Percentiles rank a stretch among this genome's conserved stretches.
phyloP scores from a whole-genome alignment of 1,140 invertebrate genomes.

The Bombus balteatus region DNA sequence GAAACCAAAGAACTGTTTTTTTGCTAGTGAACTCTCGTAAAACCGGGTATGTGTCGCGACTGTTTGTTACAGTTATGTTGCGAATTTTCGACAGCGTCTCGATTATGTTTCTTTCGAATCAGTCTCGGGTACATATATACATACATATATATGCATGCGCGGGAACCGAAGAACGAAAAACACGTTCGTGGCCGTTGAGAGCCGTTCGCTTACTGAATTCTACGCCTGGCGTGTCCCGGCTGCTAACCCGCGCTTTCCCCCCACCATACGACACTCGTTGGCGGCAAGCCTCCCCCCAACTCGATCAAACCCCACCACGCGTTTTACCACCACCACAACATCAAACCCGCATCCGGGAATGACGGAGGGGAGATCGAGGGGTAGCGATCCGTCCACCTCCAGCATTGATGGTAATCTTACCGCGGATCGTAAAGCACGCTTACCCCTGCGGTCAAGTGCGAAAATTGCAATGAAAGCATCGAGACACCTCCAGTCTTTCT shows the following conservation, averaged over 20 bases:
- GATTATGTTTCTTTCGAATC: constrained; percentile 63
- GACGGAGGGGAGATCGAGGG: constrained; percentile 43
- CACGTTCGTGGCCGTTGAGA: constrained; percentile 72
- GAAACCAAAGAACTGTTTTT: constrained; percentile 31
- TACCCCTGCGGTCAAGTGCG: constrained; percentile 72
- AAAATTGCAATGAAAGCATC: constrained; percentile 73
- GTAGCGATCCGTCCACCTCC: constrained; percentile 26
- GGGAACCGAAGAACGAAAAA: constrained; percentile 71
- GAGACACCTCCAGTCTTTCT: constrained; percentile 45
- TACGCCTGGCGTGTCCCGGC: constrained; percentile 73
- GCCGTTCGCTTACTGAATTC: constrained; percentile 81
- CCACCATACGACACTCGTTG: constrained; percentile 65
- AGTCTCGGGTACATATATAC: constrained; percentile 62
- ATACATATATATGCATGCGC: constrained; percentile 64
- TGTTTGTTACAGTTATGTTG: constrained; percentile 44
- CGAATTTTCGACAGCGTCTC: constrained; percentile 64
- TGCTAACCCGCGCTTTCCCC: constrained; percentile 81
- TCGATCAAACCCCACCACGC: constrained; percentile 17
- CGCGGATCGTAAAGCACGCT: constrained; percentile 70
- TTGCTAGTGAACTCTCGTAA: constrained; percentile 33
- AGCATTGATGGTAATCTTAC: constrained; percentile 66
- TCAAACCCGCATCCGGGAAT: constrained; percentile 59
- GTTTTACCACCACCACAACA: constrained; percentile 7
- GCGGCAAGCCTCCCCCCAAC: constrained; percentile 66
- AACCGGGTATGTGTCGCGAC: constrained; percentile 62